Conservation (phyloP, 2,888 invertebrate species). For the Choreutis nemorana region DNA sequence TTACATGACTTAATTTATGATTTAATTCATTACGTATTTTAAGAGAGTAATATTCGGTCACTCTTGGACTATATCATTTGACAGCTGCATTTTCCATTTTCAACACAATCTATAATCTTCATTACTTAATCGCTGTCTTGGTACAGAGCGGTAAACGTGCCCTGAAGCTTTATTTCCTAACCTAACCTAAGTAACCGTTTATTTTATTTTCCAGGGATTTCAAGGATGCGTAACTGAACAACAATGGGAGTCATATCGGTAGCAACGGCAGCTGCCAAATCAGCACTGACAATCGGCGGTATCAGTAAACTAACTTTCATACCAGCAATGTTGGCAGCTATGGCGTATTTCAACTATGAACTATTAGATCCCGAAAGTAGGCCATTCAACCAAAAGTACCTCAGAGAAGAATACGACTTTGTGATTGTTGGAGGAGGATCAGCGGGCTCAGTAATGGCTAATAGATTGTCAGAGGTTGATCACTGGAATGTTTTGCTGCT, state of each 20-base stretch:
- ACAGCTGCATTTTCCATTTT: too few relatives aligned
- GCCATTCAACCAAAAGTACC: conserved; percentile 72
- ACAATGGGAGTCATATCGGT: conserved; percentile 50
- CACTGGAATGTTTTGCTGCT: conserved; percentile 81
- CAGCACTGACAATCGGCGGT: conserved; percentile 74
- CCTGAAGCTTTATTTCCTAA: too few relatives aligned
- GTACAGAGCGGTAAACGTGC: too few relatives aligned
- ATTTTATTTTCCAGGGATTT: too few relatives aligned
- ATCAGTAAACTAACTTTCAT: conserved; percentile 77
- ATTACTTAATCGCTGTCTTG: too few relatives aligned
- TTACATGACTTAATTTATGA: too few relatives aligned
- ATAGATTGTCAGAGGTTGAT: conserved; percentile 78
- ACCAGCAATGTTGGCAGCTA: conserved; percentile 76
- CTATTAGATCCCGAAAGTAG: conserved; percentile 85
- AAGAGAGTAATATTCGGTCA: too few relatives aligned
- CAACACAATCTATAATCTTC: too few relatives aligned
- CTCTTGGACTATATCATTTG: too few relatives aligned
- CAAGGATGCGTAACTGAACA: conserved; percentile 19
- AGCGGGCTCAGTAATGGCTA: conserved; percentile 85
- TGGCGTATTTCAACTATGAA: conserved; percentile 87
- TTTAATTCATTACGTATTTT: too few relatives aligned
- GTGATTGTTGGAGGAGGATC: conserved; percentile 85
- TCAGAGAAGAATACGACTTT: conserved; percentile 81
- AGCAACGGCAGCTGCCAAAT: conserved; percentile 73
- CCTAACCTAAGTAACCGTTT: too few relatives aligned